phyloP scores from a whole-genome alignment of 2,888 invertebrate genomes.

The Drosophila kambysellisi region DNA sequence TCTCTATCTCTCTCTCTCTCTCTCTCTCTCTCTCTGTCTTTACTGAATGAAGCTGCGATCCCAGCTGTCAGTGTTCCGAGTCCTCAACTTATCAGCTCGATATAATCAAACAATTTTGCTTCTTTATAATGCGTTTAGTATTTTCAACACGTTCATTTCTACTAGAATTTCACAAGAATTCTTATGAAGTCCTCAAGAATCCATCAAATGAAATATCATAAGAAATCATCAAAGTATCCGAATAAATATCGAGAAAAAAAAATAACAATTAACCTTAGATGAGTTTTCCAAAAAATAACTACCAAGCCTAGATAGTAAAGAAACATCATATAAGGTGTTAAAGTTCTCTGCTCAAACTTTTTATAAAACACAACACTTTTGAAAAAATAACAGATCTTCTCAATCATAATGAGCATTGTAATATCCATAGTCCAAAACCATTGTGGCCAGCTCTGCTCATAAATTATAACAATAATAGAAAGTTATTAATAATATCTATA shows the following conservation, averaged over 20 bases:
- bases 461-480: neutral
- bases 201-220: neutral
- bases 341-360: neutral
- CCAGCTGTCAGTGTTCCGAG: slow-evolving; percentile 61
- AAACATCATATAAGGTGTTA: neutral
- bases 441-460: neutral
- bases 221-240: neutral
- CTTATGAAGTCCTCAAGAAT: slow-evolving; percentile 15
- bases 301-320: neutral
- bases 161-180: slow-evolving; percentile 10
- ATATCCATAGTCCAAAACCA: neutral
- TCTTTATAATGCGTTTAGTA: slow-evolving; percentile 34
- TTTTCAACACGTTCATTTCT: slow-evolving; percentile 12
- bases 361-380: neutral
- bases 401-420: neutral
- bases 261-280: neutral
- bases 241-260: neutral
- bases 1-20: neutral
- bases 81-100: slow-evolving; percentile 65
- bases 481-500: neutral
- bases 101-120: slow-evolving; percentile 49
- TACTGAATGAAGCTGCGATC: slow-evolving; percentile 47
- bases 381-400: neutral
- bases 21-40: neutral
- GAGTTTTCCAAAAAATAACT: neutral